Conservation (phyloP, 92 coral and sea anemone species). For the Palythoa caribaeorum region DNA sequence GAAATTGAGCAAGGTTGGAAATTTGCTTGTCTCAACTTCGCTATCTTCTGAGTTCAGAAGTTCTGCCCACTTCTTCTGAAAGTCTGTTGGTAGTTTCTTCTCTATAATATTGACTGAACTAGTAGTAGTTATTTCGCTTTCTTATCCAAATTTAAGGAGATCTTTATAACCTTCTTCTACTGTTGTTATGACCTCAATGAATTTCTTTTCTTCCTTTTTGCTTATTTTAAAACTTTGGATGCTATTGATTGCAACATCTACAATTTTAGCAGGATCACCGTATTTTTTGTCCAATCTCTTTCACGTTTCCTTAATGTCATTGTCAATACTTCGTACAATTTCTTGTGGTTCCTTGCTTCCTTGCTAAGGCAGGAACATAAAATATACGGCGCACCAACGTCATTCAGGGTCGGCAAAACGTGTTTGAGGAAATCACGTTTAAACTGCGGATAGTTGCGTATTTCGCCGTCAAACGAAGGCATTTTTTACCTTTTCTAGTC, state of each 20-base stretch:
- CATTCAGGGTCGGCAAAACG: constrained; percentile 57
- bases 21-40: constrained; percentile 57
- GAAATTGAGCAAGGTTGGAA: constrained; percentile 64
- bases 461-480: constrained; percentile 60
- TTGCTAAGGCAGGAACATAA: constrained; percentile 65
- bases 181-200: constrained; percentile 52
- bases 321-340: constrained; percentile 56
- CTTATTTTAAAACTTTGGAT: constrained; percentile 42
- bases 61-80: constrained; percentile 63
- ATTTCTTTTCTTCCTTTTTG: constrained; percentile 52
- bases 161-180: constrained; percentile 67
- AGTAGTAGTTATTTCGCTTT: constrained; percentile 72
- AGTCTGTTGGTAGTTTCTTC: constrained; percentile 57
- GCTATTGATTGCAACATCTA: constrained; percentile 50
- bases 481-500: constrained; percentile 52
- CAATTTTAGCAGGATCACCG: constrained; percentile 71
- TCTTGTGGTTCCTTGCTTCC: constrained; percentile 53
- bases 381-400: constrained; percentile 60
- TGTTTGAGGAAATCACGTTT: constrained; percentile 59
- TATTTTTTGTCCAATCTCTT: constrained; percentile 55
- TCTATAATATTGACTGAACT: constrained; percentile 72
- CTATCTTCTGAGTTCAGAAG: constrained; percentile 58
- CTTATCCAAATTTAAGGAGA: constrained; percentile 60
- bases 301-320: constrained; percentile 57
- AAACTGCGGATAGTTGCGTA: constrained; percentile 63